These are phyloP conservation scores for Azemiops feae DNA, from an alignment of 2,113 vertebrate genomes.

Conservation along the genomic window DNA sequence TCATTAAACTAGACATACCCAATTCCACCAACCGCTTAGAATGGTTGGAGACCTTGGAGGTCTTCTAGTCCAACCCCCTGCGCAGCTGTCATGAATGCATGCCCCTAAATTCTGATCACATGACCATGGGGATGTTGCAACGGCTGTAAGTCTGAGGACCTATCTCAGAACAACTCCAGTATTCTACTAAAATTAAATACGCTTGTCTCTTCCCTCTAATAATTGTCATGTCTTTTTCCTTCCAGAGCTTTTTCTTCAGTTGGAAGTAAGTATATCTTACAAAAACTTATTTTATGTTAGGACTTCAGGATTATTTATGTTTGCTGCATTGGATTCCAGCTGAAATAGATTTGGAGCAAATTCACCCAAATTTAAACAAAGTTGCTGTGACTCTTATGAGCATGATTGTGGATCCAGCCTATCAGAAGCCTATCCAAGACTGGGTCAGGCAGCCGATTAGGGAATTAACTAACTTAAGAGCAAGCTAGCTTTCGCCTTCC, in stretches of 20 bases:
- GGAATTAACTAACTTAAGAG: background rate
- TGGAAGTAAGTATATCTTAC: slow-evolving; percentile 85
- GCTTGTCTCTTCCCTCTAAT: background rate
- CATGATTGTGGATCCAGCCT: background rate
- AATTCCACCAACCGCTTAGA: too few relatives aligned
- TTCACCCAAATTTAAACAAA: background rate
- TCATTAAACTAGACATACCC: too few relatives aligned
- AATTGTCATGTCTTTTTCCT: slow-evolving; percentile 47
- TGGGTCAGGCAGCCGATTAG: background rate
- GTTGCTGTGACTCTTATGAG: background rate
- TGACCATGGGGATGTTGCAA: too few relatives aligned
- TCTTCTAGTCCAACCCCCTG: too few relatives aligned
- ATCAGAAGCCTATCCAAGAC: background rate
- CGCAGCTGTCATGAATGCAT: too few relatives aligned
- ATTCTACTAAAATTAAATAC: background rate
- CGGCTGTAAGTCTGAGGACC: too few relatives aligned
- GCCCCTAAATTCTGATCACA: too few relatives aligned
- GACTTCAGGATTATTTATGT: background rate
- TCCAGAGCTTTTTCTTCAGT: slow-evolving; percentile 94
- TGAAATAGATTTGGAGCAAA: background rate
- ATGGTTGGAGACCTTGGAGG: too few relatives aligned
- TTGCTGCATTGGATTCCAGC: background rate
- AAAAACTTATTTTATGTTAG: background rate
- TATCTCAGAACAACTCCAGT: background rate
- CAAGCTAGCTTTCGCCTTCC: background rate